phyloP scores from a whole-genome alignment of 2,888 invertebrate species.

The Criorhina ranunculi region DNA sequence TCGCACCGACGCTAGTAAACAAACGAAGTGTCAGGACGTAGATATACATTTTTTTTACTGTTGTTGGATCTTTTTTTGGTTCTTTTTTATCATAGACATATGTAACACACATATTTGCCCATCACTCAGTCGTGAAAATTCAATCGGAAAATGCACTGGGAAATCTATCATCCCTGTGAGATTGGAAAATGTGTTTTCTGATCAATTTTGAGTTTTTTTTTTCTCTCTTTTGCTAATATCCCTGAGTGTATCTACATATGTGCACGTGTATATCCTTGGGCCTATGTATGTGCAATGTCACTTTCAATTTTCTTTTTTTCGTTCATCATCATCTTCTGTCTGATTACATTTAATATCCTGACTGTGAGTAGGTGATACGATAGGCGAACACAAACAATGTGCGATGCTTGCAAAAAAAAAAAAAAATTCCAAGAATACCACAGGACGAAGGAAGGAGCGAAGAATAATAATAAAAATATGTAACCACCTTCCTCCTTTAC shows the following conservation, averaged over 20 bases:
- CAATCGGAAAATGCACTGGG: constrained; percentile 69
- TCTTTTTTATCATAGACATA: constrained; percentile 26
- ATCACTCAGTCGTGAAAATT: constrained; percentile 64
- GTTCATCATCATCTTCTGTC: constrained; percentile 61
- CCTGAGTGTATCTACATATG: constrained; percentile 22
- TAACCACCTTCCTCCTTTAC: constrained; percentile 36
- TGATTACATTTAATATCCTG: constrained; percentile 71
- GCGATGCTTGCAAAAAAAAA: constrained; percentile 4
- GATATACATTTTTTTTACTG: constrained; percentile 30
- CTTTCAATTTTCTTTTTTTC: constrained; percentile 58
- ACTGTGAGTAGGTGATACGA: constrained; percentile 42
- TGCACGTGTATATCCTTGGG: constrained; percentile 3
- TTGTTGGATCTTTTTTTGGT: constrained; percentile 13
- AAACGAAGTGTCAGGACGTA: constrained; percentile 48
- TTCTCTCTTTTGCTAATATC: constrained; percentile 56
- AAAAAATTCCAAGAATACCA: no score
- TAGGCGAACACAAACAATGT: constrained; percentile 49
- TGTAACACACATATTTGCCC: constrained; percentile 60
- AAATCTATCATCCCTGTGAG: constrained; percentile 64
- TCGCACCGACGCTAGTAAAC: constrained; percentile 58
- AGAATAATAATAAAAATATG: constrained; percentile 52
- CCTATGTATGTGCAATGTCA: constrained; percentile 66
- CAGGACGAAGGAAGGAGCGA: constrained; percentile 18
- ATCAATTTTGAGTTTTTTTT: background rate
- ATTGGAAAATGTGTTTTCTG: constrained; percentile 54